Evolutionary conservation across 2,113 vertebrate genomes (phyloP).

Genomic region (Pomatorhinus ruficollis): DNA sequence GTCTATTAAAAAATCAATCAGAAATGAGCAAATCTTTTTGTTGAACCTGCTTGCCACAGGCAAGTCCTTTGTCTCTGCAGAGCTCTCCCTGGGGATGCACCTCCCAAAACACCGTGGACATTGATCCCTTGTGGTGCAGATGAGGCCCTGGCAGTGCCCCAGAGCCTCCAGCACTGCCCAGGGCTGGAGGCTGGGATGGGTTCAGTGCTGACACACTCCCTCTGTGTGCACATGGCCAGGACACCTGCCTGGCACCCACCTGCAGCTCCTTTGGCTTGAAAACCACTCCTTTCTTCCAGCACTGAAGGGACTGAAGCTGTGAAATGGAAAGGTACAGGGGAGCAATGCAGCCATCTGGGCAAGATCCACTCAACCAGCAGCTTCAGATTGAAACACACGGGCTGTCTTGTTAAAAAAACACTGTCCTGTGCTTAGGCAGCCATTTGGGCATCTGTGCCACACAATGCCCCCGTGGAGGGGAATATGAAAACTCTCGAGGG

Average conservation of each 20-base stretch:
- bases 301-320: background rate
- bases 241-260: background rate
- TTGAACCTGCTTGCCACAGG: background rate
- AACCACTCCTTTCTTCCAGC: background rate
- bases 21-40: background rate
- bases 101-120: accelerated
- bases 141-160: accelerated
- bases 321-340: background rate
- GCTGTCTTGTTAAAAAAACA: background rate
- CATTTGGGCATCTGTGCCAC: background rate
- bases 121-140: background rate
- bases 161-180: background rate
- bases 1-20: background rate
- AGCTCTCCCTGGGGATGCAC: background rate
- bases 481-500: background rate
- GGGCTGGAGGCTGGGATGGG: background rate
- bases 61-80: background rate
- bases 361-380: background rate
- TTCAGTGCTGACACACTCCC: accelerated
- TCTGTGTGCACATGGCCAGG: accelerated
- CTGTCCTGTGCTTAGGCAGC: background rate
- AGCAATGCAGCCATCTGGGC: background rate
- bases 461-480: background rate
- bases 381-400: background rate
- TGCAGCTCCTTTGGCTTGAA: background rate